Evolutionary conservation across 2,797 vertebrate species (phyloP).

Genomic region (Stomatorhinus walkeri): DNA sequence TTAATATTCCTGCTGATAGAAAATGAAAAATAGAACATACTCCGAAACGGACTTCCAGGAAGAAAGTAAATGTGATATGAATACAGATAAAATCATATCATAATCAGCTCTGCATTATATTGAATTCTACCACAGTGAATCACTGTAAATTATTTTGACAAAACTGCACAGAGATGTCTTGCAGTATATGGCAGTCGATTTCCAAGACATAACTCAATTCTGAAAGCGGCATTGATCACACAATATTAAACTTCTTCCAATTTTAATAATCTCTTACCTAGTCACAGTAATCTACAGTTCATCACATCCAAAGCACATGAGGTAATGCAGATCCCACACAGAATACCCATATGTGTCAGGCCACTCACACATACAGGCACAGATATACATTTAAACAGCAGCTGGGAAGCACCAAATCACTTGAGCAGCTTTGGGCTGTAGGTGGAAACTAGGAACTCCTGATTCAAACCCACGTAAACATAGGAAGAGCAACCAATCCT

Average conservation of each 20-base stretch:
- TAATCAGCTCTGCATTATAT: background rate
- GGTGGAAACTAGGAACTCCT: background rate
- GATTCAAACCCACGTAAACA: background rate
- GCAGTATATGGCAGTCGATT: background rate
- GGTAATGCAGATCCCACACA: background rate
- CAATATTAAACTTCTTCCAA: background rate
- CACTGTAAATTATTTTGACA: background rate
- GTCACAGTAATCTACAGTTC: background rate
- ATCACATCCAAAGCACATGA: background rate
- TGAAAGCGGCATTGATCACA: background rate
- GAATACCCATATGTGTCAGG: background rate
- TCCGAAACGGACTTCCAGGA: background rate
- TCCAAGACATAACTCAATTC: background rate
- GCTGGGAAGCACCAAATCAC: background rate
- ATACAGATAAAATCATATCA: constrained; percentile 1
- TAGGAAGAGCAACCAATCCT: background rate
- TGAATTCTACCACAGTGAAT: background rate
- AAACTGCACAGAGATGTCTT: background rate
- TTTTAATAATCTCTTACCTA: background rate
- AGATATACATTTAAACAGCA: background rate
- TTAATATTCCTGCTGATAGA: background rate
- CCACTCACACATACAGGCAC: background rate
- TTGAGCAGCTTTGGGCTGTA: background rate
- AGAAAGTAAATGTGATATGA: background rate
- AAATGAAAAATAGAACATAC: background rate